Conservation (phyloP, 1,140 invertebrate genomes). For the Caerostris darwini region DNA sequence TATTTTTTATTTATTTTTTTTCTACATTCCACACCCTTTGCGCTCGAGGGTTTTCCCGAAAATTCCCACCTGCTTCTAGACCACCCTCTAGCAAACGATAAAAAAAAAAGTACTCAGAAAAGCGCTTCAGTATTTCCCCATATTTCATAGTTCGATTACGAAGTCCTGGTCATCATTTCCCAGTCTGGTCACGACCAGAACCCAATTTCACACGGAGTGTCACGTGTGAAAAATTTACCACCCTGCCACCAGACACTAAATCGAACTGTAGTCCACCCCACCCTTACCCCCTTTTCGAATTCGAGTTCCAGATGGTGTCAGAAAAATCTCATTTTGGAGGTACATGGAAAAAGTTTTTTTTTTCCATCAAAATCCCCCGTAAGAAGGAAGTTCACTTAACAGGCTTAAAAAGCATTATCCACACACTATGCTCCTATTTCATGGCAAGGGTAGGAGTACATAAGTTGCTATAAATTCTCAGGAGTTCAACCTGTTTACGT, state of each 20-base stretch:
- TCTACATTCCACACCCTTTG: not conserved
- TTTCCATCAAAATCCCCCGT: too few relatives aligned
- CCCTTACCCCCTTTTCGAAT: not conserved
- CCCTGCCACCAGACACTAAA: not conserved
- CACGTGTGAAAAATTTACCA: conserved; percentile 22
- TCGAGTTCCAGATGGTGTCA: not conserved
- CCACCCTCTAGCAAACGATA: not conserved
- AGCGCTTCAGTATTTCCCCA: not conserved
- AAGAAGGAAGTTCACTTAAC: too few relatives aligned
- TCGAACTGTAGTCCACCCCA: not conserved
- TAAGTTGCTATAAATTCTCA: too few relatives aligned
- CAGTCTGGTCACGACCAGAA: not conserved
- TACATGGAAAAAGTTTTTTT: not conserved
- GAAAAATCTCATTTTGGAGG: not conserved
- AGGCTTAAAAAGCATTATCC: too few relatives aligned
- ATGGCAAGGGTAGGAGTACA: too few relatives aligned
- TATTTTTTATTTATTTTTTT: not conserved
- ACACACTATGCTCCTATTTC: too few relatives aligned
- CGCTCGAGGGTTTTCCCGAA: not conserved
- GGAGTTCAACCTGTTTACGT: too few relatives aligned
- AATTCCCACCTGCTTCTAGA: not conserved
- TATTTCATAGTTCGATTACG: conserved; percentile 33
- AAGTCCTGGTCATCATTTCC: conserved; percentile 5
- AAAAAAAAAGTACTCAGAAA: not conserved
- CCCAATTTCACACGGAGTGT: conserved; percentile 41